phyloP scores from a whole-genome alignment of 2,797 vertebrate species.

The Parambassis ranga region DNA sequence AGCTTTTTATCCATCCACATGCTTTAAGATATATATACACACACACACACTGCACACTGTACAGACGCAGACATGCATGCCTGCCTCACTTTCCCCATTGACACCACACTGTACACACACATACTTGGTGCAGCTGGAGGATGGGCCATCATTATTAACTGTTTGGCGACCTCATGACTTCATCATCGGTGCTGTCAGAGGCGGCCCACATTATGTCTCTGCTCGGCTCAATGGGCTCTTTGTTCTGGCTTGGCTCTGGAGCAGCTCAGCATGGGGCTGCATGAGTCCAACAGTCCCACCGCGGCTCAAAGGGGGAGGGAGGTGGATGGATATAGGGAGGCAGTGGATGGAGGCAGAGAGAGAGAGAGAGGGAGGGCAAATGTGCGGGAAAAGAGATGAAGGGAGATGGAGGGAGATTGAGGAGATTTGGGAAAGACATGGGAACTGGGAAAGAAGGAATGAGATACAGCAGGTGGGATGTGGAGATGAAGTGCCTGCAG shows the following conservation, averaged over 20 bases:
- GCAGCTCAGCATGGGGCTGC: slow-evolving; percentile 76
- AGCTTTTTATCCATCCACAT: slow-evolving; percentile 66
- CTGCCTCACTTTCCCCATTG: slow-evolving; percentile 33
- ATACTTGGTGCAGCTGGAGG: slow-evolving; percentile 56
- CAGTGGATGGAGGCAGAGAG: slow-evolving; percentile 16
- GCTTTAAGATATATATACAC: slow-evolving; percentile 46
- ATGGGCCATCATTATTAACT: slow-evolving; percentile 72
- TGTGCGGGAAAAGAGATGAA: slow-evolving; percentile 36
- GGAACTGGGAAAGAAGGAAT: slow-evolving; percentile 36
- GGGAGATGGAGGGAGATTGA: slow-evolving; percentile 26
- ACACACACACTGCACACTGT: slow-evolving; percentile 36
- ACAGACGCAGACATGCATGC: slow-evolving; percentile 36
- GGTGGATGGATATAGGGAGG: slow-evolving; percentile 34
- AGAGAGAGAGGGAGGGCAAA: slow-evolving; percentile 12
- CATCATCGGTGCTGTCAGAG: slow-evolving; percentile 73
- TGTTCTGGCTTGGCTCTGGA: slow-evolving; percentile 79
- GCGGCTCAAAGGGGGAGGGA: slow-evolving; percentile 43
- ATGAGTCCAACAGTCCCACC: slow-evolving; percentile 69
- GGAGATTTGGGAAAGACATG: slow-evolving; percentile 60
- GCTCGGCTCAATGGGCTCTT: slow-evolving; percentile 79
- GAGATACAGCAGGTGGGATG: slow-evolving; percentile 12
- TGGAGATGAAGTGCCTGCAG: slow-evolving; percentile 25
- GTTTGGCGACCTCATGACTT: slow-evolving; percentile 80
- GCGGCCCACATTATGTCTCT: slow-evolving; percentile 76
- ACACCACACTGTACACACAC: slow-evolving; percentile 31